Base-by-base conservation (phyloP, 1,140 invertebrate genomes). In the Neodiprion virginianus region DNA sequence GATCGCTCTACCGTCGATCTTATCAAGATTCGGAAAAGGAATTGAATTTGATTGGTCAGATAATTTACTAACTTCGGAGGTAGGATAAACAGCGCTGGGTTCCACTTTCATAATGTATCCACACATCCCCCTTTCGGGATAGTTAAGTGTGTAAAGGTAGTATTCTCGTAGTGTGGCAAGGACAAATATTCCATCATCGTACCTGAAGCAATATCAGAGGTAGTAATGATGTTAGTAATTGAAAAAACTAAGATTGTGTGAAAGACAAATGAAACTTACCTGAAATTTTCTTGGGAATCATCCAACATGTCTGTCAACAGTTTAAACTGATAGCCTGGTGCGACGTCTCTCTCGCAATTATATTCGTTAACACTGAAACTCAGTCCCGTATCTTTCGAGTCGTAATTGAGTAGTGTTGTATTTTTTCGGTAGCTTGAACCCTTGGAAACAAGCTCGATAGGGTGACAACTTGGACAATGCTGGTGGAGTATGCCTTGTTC, bases 291-390 rank as follows among this genome's bases (percentile, higher is more conserved):
- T 79, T 80, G 1, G 78, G 49, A 21, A 80, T 72, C 1, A 17
- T 17, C n/a, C 53, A 17, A 14, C 53, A 61, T 12, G 11, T 61
- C n/a, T 61, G 53, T 61, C 53, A 61, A 61, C 0, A 17, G n/a
- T 61, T 17, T 61, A 14, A 61, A 12, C 7, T 14, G n/a, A 61
- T 12, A 61, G 11, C 11, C 3, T 61, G 11, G 79, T 4, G 78
- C 78, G 7, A 79, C 8, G 8, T 74, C 48, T 50, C 73, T 79
- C 12, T 89, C 87, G 75, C 86, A 88, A 75, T 88, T 79, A 86
- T 50, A 86, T 74, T 14, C 47, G 48, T 49, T 75, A 66, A 8
- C 76, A 71, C 11, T 77, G 83, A 61, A 5, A 8, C 80, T 78
- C 12, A 84, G 77, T 21, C 86, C 88, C 9, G 77, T 79, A 21